phyloP scores from a whole-genome alignment of 1,140 invertebrate species.

The Tetramorium simillimum region DNA sequence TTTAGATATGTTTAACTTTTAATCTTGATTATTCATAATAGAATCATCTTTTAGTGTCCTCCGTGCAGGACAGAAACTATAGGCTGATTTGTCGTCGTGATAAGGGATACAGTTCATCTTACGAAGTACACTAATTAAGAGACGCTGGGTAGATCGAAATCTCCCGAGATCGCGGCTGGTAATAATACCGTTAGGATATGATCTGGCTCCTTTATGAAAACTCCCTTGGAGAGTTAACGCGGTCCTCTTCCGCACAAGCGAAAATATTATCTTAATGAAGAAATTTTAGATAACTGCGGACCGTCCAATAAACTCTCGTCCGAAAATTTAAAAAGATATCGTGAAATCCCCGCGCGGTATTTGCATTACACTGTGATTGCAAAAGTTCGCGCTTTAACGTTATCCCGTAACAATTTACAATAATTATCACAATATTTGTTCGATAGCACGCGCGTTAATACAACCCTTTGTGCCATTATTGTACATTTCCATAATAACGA shows the following conservation, averaged over 20 bases:
- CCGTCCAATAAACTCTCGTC: conserved; percentile 13
- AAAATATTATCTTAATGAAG: conserved; percentile 43
- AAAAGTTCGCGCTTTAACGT: conserved; percentile 3
- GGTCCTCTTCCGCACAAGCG: not conserved
- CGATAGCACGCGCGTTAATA: not conserved
- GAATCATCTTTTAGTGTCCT: conserved; percentile 5
- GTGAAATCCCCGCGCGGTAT: not conserved
- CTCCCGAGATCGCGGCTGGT: not conserved
- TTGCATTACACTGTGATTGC: not conserved
- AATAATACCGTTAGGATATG: conserved; percentile 52
- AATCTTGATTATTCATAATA: not conserved
- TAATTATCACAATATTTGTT: conserved; percentile 14
- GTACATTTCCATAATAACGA: not conserved
- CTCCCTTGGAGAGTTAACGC: conserved; percentile 7
- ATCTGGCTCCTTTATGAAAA: conserved; percentile 37
- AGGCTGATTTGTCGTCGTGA: not conserved
- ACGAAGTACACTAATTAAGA: conserved; percentile 39
- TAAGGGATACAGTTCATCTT: conserved; percentile 25
- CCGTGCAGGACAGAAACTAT: not conserved
- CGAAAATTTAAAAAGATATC: not conserved
- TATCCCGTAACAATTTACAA: not conserved
- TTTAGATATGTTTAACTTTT: not conserved
- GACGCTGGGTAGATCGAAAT: conserved; percentile 29
- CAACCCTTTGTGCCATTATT: not conserved
- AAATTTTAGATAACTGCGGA: not conserved